A percentile compares a stretch with the other conserved stretches of the same genome.
These are phyloP conservation scores for Cottus gobio DNA, from an alignment of 2,113 vertebrate genomes.

Conservation along the genomic window DNA sequence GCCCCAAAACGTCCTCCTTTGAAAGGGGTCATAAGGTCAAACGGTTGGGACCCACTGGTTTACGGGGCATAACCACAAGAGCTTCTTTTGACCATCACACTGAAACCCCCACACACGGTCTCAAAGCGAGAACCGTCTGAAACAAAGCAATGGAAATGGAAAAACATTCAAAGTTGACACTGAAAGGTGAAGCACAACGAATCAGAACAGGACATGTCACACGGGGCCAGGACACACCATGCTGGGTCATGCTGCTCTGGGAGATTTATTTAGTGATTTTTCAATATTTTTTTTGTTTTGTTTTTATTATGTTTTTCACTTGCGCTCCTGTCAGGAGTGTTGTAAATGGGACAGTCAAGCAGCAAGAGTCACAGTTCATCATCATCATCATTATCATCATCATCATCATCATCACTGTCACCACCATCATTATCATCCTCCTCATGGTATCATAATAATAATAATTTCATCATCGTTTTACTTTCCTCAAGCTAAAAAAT, in stretches of 20 bases:
- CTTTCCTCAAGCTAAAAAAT: constrained; percentile 88
- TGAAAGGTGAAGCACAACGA: constrained; percentile 52
- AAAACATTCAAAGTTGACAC: constrained; percentile 41
- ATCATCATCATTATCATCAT: constrained; percentile 62
- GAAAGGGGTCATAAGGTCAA: neutral
- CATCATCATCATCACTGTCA: constrained; percentile 24
- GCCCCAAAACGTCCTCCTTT: neutral
- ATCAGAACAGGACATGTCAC: constrained; percentile 79
- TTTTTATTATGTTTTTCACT: constrained; percentile 81
- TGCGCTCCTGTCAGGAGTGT: constrained; percentile 88
- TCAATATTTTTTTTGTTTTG: constrained; percentile 59
- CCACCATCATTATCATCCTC: constrained; percentile 47
- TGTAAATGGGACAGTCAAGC: constrained; percentile 89
- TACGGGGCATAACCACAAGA: neutral
- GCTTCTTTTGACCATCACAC: constrained; percentile 7
- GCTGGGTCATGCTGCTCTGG: constrained; percentile 94
- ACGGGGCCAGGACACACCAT: constrained; percentile 85
- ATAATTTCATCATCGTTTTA: constrained; percentile 67
- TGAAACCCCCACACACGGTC: neutral
- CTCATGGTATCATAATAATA: constrained; percentile 57
- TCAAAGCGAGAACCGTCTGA: neutral
- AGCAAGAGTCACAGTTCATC: constrained; percentile 89
- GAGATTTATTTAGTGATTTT: constrained; percentile 89
- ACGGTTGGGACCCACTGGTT: neutral
- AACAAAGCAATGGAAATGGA: constrained; percentile 23